Conservation (phyloP, 2,113 vertebrate genomes). For the Agapornis roseicollis region DNA sequence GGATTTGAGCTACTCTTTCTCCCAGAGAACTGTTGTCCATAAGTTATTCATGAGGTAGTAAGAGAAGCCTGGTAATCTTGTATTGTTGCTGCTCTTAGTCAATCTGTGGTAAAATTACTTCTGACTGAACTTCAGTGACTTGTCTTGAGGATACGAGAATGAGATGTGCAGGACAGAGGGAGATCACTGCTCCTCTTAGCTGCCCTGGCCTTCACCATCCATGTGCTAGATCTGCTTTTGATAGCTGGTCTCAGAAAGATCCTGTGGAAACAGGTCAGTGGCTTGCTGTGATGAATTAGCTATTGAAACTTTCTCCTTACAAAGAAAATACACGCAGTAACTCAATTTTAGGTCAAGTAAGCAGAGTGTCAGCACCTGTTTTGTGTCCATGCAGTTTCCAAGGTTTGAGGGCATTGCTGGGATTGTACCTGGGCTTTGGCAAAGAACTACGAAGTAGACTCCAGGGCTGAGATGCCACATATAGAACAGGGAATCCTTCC, state of each 20-base stretch:
- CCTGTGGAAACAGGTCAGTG: background rate
- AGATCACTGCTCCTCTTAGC: background rate
- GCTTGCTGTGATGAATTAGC: background rate
- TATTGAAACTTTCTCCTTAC: background rate
- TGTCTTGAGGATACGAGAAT: background rate
- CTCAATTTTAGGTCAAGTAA: background rate
- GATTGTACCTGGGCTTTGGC: background rate
- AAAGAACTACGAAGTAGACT: background rate
- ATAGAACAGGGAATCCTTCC: background rate
- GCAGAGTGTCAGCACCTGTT: background rate
- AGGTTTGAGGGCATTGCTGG: background rate
- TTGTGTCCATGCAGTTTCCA: background rate
- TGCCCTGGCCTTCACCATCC: background rate
- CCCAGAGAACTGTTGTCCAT: background rate
- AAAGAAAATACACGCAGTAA: background rate
- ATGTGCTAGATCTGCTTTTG: background rate
- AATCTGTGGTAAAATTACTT: background rate
- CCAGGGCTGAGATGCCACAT: rapidly evolving
- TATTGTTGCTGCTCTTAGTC: background rate
- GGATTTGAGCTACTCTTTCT: background rate
- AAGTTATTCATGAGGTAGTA: background rate
- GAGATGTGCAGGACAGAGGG: background rate
- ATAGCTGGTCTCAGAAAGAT: background rate
- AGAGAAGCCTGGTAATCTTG: background rate
- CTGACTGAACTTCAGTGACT: background rate